Evolutionary conservation across 30 jellyfish, hydroid and myxozoan species (phyloP), one percentile per base, ranked within the genome.

Genomic region (Rhopilema esculentum): DNA sequence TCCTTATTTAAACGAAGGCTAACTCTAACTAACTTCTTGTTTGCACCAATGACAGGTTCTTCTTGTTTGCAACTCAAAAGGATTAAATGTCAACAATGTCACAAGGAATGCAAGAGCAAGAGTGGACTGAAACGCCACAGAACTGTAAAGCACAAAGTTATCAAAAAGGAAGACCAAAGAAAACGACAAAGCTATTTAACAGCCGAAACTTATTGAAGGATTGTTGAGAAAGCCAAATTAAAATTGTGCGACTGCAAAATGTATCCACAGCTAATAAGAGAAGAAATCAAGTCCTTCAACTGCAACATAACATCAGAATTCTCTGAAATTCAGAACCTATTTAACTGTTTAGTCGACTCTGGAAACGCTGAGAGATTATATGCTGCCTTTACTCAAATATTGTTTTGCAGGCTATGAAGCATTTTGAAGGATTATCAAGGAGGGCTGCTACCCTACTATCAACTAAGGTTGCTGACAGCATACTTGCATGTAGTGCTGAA

Each of bases 371-470:
- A 64, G 74, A 64, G 31, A 64, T 64, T 64, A 1, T 64, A 64
- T 25, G 27, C 74, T 25, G 31, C 30, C 19, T 64, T 25, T 64
- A 64, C 31, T 21, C 74, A 64, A 64, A 25, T 64, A 25, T 64
- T 20, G 74, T 64, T 20, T 64, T 64, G 31, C 27, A 64, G 6
- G 7, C 74, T 20, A 17, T 25, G 74, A 64, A 64, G 74, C 30
- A 20, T 64, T 64, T 64, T 64, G 74, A 64, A 64, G 31, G 74
- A 64, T 64, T 64, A 64, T 64, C 74, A 25, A 64, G 74, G 19
- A 21, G 17, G 6, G 74, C 74, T 21, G 74, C 74, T 64, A 64
- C 74, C 27, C 67, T 64, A 1, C 74, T 64, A 8, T 64, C 74
- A 21, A 17, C 74, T 18, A 64, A 64, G 74, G 74, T 64, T 64